These are phyloP conservation scores for Oncorhynchus kisutch DNA, from an alignment of 2,113 vertebrate genomes.

Conservation along the genomic window DNA sequence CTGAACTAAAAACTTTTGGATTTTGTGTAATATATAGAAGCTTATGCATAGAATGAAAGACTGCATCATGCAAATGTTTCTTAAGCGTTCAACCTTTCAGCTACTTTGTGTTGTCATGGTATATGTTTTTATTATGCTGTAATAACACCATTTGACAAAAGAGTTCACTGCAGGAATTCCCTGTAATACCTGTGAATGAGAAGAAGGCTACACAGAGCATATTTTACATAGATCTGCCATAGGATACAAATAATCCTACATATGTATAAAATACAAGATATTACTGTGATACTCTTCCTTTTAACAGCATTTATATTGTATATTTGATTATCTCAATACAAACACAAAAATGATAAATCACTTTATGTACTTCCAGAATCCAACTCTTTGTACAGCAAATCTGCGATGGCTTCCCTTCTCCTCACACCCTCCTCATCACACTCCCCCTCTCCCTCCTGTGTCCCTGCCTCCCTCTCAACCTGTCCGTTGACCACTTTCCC, in stretches of 20 bases:
- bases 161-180: too few species aligned
- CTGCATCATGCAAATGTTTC: neutral
- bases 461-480: conserved; percentile 14
- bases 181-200: too few species aligned
- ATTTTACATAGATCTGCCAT: neutral
- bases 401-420: conserved; percentile 53
- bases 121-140: neutral
- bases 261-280: neutral
- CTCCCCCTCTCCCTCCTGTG: conserved; percentile 33
- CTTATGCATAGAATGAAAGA: neutral
- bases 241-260: conserved; percentile 1
- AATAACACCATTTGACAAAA: neutral
- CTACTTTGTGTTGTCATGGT: neutral
- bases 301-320: neutral
- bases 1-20: neutral
- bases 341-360: neutral
- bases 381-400: conserved; percentile 53
- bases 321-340: neutral
- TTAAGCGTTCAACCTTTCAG: neutral
- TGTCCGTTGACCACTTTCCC: conserved; percentile 44
- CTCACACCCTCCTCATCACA: conserved; percentile 60
- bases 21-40: neutral
- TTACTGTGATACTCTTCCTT: neutral
- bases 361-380: conserved; percentile 21
- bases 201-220: too few species aligned